Conservation (phyloP, 1,140 invertebrate species). For the Aradophagus sp. region DNA sequence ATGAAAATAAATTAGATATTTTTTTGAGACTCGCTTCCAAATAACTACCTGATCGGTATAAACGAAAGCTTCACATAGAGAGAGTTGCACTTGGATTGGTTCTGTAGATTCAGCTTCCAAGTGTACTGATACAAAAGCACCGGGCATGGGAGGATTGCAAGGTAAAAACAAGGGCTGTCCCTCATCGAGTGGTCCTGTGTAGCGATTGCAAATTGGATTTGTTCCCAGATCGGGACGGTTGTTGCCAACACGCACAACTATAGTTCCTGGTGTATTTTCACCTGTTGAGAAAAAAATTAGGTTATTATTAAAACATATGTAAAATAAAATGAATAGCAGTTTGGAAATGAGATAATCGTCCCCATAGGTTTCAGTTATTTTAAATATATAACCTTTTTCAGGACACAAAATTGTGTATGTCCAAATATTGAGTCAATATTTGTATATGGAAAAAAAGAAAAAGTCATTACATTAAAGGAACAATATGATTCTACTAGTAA, state of each 20-base stretch:
- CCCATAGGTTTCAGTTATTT: too few species aligned
- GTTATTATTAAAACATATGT: too few species aligned
- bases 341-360: too few species aligned
- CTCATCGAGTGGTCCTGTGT: conserved; percentile 89
- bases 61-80: conserved; percentile 96
- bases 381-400: too few species aligned
- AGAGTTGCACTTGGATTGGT: conserved; percentile 81
- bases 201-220: conserved; percentile 94
- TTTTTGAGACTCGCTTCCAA: too few species aligned
- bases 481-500: too few species aligned
- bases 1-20: too few species aligned
- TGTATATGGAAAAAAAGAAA: too few species aligned
- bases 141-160: conserved; percentile 95
- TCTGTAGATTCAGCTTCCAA: conserved; percentile 79
- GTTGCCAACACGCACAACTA: conserved; percentile 93
- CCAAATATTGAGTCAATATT: too few species aligned
- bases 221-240: conserved; percentile 94
- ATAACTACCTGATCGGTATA: conserved; percentile 94
- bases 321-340: too few species aligned
- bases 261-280: conserved; percentile 85
- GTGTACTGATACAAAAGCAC: conserved; percentile 94
- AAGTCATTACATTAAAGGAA: too few species aligned
- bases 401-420: too few species aligned
- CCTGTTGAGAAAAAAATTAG: conserved; percentile 70
- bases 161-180: conserved; percentile 93